Evolutionary conservation across 2,888 invertebrate genomes (phyloP), one percentile per base, ranked within the genome.

Genomic region (Plagodis dolabraria): DNA sequence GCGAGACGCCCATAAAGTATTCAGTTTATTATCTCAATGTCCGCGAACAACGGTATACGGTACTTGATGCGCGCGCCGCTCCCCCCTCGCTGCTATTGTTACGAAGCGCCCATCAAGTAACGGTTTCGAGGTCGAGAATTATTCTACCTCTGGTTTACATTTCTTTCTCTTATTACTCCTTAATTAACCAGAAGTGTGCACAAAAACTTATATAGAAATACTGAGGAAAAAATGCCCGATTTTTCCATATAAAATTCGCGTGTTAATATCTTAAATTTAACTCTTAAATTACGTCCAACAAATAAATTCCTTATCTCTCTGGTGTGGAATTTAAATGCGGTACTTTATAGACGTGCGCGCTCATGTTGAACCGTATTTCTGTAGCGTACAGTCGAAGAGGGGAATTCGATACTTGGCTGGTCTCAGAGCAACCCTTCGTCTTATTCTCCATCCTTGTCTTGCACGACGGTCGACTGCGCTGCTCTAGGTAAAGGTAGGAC

Each of bases 391-490:
- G 69, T 62, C 56, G 76, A 56, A 68, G 65, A 67, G 69, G 73
- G 82, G 83, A 91, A 89, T 82, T 77, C 81, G 70, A 71, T 89
- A 82, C 92, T 90, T 89, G 81, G 64, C 77, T 75, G 81, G 92
- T 92, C 93, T 92, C 92, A 72, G 85, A 92, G 91, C 93, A 93
- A 93, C 93, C 93, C 93, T 93, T 93, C 93, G 93, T 93, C 93
- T 93, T 93, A 90, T 92, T 91, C 90, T 87, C 92, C 82, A 80
- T 93, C 93, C 92, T 87, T 90, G 90, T 93, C 93, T 92, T 92
- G 79, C 92, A 82, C 92, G 90, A 89, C 89, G 85, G 85, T 87
- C 85, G 89, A 83, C 88, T 86, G 86, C 81, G 74, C 91, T 91
- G 81, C 88, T 92, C 92, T 92, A 85, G 75, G 66, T 70, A 74